Evolutionary conservation across 1,140 invertebrate genomes (phyloP).

Genomic region (Aleiodes sp.): DNA sequence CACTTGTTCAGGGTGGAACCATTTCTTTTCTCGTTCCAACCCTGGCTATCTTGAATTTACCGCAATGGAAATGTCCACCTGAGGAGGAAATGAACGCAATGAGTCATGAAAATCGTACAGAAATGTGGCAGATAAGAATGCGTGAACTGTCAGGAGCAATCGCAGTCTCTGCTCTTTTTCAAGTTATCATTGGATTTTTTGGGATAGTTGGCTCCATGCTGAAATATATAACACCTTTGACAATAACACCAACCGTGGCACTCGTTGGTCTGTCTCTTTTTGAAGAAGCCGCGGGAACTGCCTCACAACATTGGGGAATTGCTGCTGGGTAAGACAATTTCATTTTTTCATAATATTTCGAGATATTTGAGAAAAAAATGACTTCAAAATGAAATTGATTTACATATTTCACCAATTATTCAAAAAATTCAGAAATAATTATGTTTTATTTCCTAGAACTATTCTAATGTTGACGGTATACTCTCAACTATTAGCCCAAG

Average conservation of each 20-base stretch:
- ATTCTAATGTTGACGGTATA: slow-evolving; percentile 83
- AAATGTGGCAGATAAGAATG: slow-evolving; percentile 83
- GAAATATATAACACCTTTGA: slow-evolving; percentile 80
- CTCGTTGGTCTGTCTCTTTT: slow-evolving; percentile 83
- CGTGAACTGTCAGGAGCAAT: slow-evolving; percentile 86
- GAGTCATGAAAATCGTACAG: slow-evolving; percentile 68
- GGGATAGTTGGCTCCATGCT: slow-evolving; percentile 79
- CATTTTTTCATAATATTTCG: background rate
- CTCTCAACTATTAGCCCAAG: slow-evolving; percentile 80
- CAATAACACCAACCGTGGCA: slow-evolving; percentile 83
- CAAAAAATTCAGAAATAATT: too few species aligned
- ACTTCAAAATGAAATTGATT: too few species aligned
- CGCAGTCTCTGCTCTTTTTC: slow-evolving; percentile 81
- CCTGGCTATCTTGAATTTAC: slow-evolving; percentile 81
- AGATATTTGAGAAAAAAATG: too few species aligned
- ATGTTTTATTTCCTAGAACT: slow-evolving; percentile 71
- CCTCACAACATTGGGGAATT: slow-evolving; percentile 84
- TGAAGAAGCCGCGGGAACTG: slow-evolving; percentile 78
- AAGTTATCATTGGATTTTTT: slow-evolving; percentile 78
- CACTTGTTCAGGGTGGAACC: slow-evolving; percentile 81
- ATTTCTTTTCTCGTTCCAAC: slow-evolving; percentile 88
- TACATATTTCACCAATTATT: too few species aligned
- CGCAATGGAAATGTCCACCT: slow-evolving; percentile 81
- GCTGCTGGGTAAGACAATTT: slow-evolving; percentile 72
- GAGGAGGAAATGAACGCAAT: slow-evolving; percentile 67